These are phyloP conservation scores for Villa cingulata DNA, from an alignment of 2,888 invertebrate species.

Conservation along the genomic window DNA sequence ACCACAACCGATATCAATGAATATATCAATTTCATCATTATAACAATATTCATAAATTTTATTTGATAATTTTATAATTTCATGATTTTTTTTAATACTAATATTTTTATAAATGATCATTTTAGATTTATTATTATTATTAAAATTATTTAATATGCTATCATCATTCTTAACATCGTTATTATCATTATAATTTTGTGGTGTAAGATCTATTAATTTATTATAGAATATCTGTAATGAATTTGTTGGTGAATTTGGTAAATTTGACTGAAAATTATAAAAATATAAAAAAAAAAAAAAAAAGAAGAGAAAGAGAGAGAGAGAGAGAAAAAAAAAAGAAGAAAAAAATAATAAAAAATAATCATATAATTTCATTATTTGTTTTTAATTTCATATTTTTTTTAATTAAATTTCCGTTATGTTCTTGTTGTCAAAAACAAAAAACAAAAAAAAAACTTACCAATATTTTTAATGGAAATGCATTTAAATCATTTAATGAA, in stretches of 20 bases:
- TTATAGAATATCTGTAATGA: conserved; percentile 34
- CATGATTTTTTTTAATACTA: conserved; percentile 54
- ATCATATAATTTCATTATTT: too few species aligned
- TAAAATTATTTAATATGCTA: conserved; percentile 5
- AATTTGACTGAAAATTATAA: conserved; percentile 25
- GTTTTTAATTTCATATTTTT: not conserved
- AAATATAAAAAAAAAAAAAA: not conserved
- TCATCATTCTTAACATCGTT: not conserved
- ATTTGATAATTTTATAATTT: conserved; percentile 48
- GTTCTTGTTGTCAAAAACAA: too few species aligned
- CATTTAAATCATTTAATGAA: conserved; percentile 36
- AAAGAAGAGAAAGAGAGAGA: too few species aligned
- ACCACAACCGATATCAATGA: conserved; percentile 64
- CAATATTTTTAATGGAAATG: conserved; percentile 29
- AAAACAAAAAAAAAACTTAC: not conserved
- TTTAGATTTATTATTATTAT: conserved; percentile 17
- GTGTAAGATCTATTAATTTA: conserved; percentile 19
- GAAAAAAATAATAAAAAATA: too few species aligned
- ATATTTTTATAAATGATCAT: too few species aligned
- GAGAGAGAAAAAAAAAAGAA: too few species aligned
- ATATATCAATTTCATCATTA: conserved; percentile 37
- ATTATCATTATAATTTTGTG: not conserved
- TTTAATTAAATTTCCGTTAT: not conserved
- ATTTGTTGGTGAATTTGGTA: conserved; percentile 34
- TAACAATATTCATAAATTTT: conserved; percentile 26